Conservation (phyloP, 2,797 vertebrate genomes). For the Nyctibius grandis region DNA sequence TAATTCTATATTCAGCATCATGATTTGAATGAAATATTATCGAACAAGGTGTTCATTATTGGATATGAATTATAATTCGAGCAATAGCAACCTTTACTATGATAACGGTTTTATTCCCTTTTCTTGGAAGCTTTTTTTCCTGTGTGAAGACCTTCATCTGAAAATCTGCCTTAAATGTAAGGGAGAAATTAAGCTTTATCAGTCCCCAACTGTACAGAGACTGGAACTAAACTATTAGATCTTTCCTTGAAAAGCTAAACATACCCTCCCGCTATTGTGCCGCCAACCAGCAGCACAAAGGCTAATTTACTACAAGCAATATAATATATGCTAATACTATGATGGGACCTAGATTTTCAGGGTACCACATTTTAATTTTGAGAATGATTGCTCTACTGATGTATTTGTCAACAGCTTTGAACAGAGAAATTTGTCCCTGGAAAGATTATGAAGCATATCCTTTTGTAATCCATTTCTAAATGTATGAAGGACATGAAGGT, state of each 20-base stretch:
- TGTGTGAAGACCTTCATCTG: conserved; percentile 37
- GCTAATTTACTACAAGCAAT: not conserved
- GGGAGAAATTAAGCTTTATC: conserved; percentile 50
- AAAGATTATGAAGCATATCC: not conserved
- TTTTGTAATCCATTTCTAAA: not conserved
- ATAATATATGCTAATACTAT: not conserved
- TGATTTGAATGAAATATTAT: conserved; percentile 75
- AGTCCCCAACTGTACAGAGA: not conserved
- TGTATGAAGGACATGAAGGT: not conserved
- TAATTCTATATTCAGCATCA: conserved; percentile 70
- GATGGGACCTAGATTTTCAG: conserved; percentile 12
- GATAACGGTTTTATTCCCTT: conserved; percentile 19
- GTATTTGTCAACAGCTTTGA: not conserved
- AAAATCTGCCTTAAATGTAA: conserved; percentile 33
- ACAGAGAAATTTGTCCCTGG: not conserved
- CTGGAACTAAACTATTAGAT: not conserved
- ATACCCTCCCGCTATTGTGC: not conserved
- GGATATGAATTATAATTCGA: conserved; percentile 72
- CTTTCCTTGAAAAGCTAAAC: conserved; percentile 41
- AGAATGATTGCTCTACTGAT: not conserved
- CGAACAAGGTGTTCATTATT: conserved; percentile 72
- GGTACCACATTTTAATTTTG: not conserved
- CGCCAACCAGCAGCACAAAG: not conserved
- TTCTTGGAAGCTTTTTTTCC: conserved; percentile 55
- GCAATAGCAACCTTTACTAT: conserved; percentile 57